Conservation (phyloP, 2,888 invertebrate genomes). For the Steinernema scapterisci region DNA sequence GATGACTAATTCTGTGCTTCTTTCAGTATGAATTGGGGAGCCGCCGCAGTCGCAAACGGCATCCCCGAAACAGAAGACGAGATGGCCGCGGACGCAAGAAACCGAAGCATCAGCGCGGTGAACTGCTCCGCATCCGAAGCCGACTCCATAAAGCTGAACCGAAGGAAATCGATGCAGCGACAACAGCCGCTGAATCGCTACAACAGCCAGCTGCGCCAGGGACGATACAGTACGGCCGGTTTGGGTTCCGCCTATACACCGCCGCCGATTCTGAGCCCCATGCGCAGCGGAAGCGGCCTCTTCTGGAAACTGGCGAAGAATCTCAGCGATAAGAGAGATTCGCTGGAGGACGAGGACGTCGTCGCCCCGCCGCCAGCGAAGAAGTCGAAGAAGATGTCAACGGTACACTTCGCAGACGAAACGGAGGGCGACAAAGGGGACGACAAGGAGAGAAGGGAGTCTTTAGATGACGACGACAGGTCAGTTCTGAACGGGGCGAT, state of each 20-base stretch:
- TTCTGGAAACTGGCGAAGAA: slow-evolving; percentile 34
- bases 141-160: background rate
- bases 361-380: slow-evolving; percentile 6
- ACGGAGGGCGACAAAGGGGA: background rate
- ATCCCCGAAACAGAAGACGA: background rate
- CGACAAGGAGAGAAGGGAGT: slow-evolving; percentile 6
- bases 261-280: slow-evolving; percentile 89
- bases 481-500: background rate
- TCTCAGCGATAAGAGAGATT: background rate
- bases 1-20: background rate
- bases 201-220: slow-evolving; percentile 40
- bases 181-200: slow-evolving; percentile 39
- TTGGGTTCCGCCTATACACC: slow-evolving; percentile 79
- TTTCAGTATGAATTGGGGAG: slow-evolving; percentile 25
- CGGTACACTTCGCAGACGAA: slow-evolving; percentile 19
- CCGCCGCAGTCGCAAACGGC: background rate
- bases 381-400: slow-evolving; percentile 11
- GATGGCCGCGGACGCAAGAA: background rate
- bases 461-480: slow-evolving; percentile 15
- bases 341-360: background rate
- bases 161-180: slow-evolving; percentile 18
- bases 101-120: slow-evolving; percentile 14
- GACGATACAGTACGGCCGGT: slow-evolving; percentile 27
- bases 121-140: slow-evolving; percentile 8
- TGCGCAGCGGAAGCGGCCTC: slow-evolving; percentile 84